These are phyloP conservation scores for Tetranychus urticae DNA, from an alignment of 1,140 invertebrate genomes.

Conservation along the genomic window DNA sequence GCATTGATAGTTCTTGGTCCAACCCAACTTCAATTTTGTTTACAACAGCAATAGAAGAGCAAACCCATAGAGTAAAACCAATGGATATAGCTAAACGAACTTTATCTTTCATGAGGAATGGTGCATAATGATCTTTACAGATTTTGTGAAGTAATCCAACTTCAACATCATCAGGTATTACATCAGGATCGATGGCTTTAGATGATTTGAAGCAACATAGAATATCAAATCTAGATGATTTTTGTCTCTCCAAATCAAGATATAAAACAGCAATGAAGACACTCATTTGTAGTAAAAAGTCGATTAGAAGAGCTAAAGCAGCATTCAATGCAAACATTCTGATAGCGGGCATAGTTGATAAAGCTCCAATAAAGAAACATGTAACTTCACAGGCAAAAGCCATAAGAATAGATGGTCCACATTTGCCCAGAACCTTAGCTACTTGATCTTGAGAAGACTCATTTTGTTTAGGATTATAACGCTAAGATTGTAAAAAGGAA, in stretches of 20 bases:
- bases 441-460: conserved; percentile 40
- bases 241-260: conserved; percentile 57
- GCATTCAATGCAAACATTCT: conserved; percentile 88
- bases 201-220: conserved; percentile 4
- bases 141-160: conserved; percentile 57
- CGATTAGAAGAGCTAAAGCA: conserved; percentile 76
- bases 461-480: neutral
- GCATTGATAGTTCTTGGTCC: conserved; percentile 69
- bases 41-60: conserved; percentile 56
- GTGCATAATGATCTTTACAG: conserved; percentile 63
- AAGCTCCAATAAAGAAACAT: conserved; percentile 63
- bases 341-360: conserved; percentile 93
- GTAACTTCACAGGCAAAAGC: conserved; percentile 55
- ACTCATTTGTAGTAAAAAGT: conserved; percentile 89
- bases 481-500: neutral
- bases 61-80: conserved; percentile 71
- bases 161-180: conserved; percentile 14
- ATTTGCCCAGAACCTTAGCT: conserved; percentile 42
- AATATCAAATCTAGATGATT: conserved; percentile 18
- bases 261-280: conserved; percentile 78
- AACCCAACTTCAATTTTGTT: conserved; percentile 60
- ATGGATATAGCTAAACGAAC: conserved; percentile 32
- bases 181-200: neutral
- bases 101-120: conserved; percentile 50
- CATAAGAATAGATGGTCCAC: conserved; percentile 70